phyloP scores from a whole-genome alignment of 2,113 vertebrate genomes.

The Hemiscyllium ocellatum region DNA sequence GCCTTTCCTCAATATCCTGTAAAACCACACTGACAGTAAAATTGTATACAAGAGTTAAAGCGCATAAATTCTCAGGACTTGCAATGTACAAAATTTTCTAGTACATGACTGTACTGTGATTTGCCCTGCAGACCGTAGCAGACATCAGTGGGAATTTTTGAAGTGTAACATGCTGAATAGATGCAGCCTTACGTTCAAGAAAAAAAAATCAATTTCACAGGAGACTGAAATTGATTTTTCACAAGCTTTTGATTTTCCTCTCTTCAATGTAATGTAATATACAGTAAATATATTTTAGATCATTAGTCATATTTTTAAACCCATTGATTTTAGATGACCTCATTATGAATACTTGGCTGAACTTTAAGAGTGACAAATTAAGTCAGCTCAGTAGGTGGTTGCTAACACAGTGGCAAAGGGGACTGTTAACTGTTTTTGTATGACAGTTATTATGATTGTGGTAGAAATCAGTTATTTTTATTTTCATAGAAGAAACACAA shows the following conservation, averaged over 20 bases:
- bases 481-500: neutral
- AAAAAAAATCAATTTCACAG: slow-evolving; percentile 30
- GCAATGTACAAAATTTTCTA: neutral
- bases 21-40: neutral
- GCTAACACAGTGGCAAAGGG: neutral
- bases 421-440: neutral
- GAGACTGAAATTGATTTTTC: neutral
- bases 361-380: neutral
- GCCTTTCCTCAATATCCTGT: neutral
- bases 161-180: neutral
- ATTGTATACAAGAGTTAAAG: neutral
- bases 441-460: neutral
- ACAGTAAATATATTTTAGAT: neutral
- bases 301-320: neutral
- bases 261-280: neutral
- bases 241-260: neutral
- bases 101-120: neutral
- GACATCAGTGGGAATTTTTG: neutral
- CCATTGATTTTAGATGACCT: neutral
- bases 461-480: too few species aligned
- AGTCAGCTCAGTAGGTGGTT: neutral
- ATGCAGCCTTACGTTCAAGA: neutral
- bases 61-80: neutral
- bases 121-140: neutral
- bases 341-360: neutral